Percentiles rank a stretch among this genome's conserved stretches.
Conservation (phyloP, 2,113 vertebrate species). For the Thomomys bottae region DNA sequence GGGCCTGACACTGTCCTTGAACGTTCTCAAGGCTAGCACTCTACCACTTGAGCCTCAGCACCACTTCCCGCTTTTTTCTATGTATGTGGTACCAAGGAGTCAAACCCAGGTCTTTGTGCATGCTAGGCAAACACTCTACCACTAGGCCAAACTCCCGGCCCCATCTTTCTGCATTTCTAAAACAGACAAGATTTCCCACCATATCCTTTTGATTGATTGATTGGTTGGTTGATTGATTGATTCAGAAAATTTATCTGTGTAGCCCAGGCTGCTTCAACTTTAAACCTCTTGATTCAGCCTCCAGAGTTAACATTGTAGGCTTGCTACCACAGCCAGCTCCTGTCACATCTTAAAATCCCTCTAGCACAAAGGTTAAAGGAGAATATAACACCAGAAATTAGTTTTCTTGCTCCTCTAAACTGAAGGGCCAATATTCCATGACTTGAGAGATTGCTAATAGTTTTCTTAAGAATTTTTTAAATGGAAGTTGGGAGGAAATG, state of each 20-base stretch:
- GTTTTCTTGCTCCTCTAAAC: not conserved
- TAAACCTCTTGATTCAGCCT: not conserved
- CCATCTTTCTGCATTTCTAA: not conserved
- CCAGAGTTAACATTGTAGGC: not conserved
- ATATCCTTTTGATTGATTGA: no score
- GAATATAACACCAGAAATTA: not conserved
- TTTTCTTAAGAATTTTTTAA: slow-evolving; percentile 8
- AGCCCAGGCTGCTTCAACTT: not conserved
- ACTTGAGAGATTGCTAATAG: not conserved
- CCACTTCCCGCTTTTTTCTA: no score
- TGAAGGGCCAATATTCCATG: not conserved
- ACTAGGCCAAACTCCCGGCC: no score
- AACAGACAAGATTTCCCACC: not conserved
- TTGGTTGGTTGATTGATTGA: no score
- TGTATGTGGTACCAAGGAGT: no score
- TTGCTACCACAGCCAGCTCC: not conserved
- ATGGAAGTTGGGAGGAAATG: not conserved
- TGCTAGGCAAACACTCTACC: no score
- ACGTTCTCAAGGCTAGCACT: no score
- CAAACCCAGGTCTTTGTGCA: no score
- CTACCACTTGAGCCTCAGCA: no score
- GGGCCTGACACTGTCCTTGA: no score
- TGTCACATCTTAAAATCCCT: not conserved
- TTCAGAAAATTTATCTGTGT: not conserved
- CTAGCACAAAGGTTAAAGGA: not conserved